These are phyloP conservation scores for Cheilosia vulpina DNA, from an alignment of 2,888 invertebrate genomes.

Conservation along the genomic window DNA sequence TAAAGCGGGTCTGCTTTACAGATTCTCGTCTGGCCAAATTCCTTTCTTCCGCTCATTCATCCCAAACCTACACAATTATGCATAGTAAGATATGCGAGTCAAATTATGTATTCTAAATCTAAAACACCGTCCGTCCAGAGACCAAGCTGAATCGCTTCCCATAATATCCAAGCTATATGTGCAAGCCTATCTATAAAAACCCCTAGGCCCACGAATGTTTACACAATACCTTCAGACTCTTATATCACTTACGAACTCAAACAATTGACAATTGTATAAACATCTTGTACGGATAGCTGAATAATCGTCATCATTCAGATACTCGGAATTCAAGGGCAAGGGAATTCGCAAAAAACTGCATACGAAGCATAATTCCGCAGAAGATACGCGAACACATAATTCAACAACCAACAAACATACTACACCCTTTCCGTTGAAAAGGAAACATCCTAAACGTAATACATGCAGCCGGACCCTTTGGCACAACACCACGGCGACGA, in stretches of 20 bases:
- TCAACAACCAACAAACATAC: slow-evolving; percentile 9
- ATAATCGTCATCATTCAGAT: slow-evolving; percentile 45
- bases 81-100: too few species aligned
- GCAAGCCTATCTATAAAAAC: background rate
- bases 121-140: background rate
- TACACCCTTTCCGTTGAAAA: slow-evolving; percentile 5
- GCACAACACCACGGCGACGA: background rate
- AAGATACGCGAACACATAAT: slow-evolving; percentile 50
- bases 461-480: slow-evolving; percentile 7
- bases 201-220: slow-evolving; percentile 6
- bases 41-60: too few species aligned
- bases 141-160: background rate
- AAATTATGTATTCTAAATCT: background rate
- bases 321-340: slow-evolving; percentile 52
- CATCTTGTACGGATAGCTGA: slow-evolving; percentile 28
- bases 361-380: slow-evolving; percentile 51
- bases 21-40: too few species aligned
- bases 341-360: slow-evolving; percentile 51
- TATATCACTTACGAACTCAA: background rate
- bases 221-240: slow-evolving; percentile 18
- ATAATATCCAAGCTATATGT: background rate
- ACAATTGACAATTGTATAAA: slow-evolving; percentile 24
- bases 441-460: slow-evolving; percentile 1
- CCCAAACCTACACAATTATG: too few species aligned
- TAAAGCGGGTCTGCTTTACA: too few species aligned